Evolutionary conservation across 2,888 invertebrate species (phyloP).

Genomic region (Catocala fraxini): DNA sequence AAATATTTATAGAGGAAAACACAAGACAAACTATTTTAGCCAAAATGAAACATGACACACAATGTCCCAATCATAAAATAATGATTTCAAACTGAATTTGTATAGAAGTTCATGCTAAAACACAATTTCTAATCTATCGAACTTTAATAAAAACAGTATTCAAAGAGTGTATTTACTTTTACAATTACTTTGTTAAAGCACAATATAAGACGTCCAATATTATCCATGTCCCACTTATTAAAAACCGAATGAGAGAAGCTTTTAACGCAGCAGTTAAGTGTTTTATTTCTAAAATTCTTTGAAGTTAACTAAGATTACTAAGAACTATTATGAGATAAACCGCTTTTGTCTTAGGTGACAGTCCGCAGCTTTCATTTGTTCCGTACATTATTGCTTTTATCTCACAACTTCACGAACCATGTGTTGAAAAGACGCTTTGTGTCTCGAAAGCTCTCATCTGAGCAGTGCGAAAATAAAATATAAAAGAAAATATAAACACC

Average conservation of each 20-base stretch:
- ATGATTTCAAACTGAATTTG: no score
- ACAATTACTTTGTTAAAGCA: no score
- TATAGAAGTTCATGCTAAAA: no score
- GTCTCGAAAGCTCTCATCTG: conserved; percentile 18
- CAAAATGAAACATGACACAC: no score
- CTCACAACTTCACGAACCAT: conserved; percentile 10
- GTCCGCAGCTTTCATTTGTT: conserved; percentile 16
- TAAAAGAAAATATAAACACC: conserved; percentile 32
- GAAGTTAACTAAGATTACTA: conserved; percentile 14
- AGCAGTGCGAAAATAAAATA: conserved; percentile 30
- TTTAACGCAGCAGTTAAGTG: conserved; percentile 1
- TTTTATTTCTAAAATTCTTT: conserved; percentile 7
- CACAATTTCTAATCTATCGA: no score
- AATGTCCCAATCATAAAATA: no score
- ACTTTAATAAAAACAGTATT: no score
- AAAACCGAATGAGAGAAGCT: conserved; percentile 5
- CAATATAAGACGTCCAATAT: neutral
- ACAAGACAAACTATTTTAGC: no score
- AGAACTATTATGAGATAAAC: conserved; percentile 13
- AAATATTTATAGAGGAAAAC: no score
- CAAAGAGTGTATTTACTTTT: no score
- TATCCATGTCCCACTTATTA: conserved; percentile 4
- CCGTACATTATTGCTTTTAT: conserved; percentile 15
- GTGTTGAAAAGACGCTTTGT: conserved; percentile 16
- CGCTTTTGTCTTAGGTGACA: conserved; percentile 9